Base-by-base conservation (phyloP, 2,797 vertebrate species). In the Carduelis carduelis region DNA sequence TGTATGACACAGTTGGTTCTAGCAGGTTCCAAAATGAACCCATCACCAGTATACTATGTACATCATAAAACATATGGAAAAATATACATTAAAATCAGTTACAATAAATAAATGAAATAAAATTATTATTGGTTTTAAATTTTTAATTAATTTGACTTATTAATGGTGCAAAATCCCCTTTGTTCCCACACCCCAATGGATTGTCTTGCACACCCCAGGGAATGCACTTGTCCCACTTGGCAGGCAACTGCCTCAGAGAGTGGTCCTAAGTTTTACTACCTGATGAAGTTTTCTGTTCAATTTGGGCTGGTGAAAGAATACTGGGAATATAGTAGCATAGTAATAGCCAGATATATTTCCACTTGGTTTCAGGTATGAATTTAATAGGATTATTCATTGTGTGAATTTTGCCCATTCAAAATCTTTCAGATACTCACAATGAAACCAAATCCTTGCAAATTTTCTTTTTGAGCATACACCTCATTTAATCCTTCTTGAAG, bases 161-260 rank as follows among this genome's bases (percentile, higher is more conserved):
- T 27, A 66, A 30, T 43, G 5, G 4, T 30, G 39, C 7, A 63
- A 66, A 61, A 14, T 3, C 6, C 3, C 2, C 6, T 70, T 61
- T 71, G 12, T 39, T 87, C 4, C 24, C 9, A 9, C 11, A 76
- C 4, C 5, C 9, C 6, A 50, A 3, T 10, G 11, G 9, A n/a
- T 20, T 60, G 9, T 37, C n/a, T n/a, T n/a, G 23, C 23, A 20
- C 17, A 71, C 2, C 8, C 7, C 16, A 50, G 8, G 6, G 12
- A 3, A 1, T 14, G 3, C 6, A 2, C 23, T 24, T 24, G 37
- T 43, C 5, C 15, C 5, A 14, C 4, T 44, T 49, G 23, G 26
- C 5, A n/a, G 26, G 43, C 6, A 79, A 26, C 2, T 39, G 7
- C 7, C 43, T 60, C 12, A 43, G 16, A 63, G 5, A 37, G 14